Percentiles rank a stretch among this genome's conserved stretches.
Evolutionary conservation across 2,113 vertebrate species (phyloP).

Genomic region (Grammomys dolichurus): DNA sequence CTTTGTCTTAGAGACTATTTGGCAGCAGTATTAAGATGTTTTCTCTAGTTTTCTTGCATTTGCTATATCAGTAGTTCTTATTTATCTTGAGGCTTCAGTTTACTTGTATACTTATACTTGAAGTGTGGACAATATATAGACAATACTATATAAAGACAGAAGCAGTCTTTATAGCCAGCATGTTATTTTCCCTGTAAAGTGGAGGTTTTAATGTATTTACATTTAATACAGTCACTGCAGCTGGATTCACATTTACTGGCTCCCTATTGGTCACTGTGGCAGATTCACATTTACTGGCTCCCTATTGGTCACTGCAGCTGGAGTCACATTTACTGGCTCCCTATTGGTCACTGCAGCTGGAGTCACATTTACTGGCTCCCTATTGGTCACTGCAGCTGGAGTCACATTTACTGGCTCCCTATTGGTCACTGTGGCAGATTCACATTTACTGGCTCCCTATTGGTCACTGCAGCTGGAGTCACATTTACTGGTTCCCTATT

Average conservation of each 20-base stretch:
- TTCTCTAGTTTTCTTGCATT: background rate
- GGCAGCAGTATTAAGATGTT: background rate
- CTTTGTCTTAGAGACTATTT: background rate
- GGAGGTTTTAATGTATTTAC: background rate
- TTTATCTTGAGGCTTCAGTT: background rate
- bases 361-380: background rate
- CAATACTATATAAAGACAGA: background rate
- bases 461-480: background rate
- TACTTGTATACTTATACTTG: constrained; percentile 5
- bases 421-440: background rate
- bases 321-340: background rate
- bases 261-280: background rate
- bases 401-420: background rate
- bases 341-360: too few species aligned
- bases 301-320: too few species aligned
- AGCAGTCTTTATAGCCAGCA: background rate
- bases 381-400: too few species aligned
- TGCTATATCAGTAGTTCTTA: background rate
- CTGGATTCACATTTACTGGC: background rate
- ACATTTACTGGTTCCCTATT: background rate
- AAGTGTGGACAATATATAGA: background rate
- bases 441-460: background rate
- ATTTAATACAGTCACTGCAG: background rate
- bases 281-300: background rate
- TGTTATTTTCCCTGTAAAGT: background rate